These are phyloP conservation scores for Halocynthia aurantium DNA, from an alignment of 23 tunicate genomes.

Conservation along the genomic window DNA sequence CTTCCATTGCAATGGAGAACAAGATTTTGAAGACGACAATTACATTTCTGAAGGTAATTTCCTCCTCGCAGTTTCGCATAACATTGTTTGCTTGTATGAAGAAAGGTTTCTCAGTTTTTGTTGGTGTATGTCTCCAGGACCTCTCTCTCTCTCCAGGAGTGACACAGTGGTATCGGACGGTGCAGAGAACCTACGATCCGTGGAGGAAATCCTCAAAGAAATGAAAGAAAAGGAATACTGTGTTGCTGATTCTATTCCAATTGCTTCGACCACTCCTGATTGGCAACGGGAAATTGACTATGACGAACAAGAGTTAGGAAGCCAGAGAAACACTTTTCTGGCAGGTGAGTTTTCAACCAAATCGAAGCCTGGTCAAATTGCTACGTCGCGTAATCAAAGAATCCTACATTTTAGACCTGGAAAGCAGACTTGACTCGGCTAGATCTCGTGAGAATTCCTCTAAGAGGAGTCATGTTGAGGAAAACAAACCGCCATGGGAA, in stretches of 20 bases:
- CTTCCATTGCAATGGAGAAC: no score
- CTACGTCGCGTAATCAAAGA: no score
- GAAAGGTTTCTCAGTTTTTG: no score
- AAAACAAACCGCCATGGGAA: slow-evolving; percentile 54
- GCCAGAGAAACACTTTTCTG: background rate
- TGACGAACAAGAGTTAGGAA: slow-evolving; percentile 1
- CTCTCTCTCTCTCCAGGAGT: background rate
- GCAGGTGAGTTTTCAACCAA: no score
- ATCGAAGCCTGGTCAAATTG: no score
- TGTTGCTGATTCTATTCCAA: slow-evolving; percentile 6
- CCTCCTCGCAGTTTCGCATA: no score
- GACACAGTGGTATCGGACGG: background rate
- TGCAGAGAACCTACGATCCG: background rate
- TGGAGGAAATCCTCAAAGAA: slow-evolving; percentile 25
- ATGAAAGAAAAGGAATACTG: slow-evolving; percentile 27
- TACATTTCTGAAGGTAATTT: no score
- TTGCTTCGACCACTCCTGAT: background rate
- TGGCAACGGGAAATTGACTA: background rate
- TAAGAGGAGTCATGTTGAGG: slow-evolving; percentile 8
- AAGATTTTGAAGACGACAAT: background rate
- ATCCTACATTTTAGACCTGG: no score
- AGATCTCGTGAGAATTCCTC: background rate
- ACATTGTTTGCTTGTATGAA: no score
- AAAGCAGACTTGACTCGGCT: background rate
- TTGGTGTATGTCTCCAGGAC: background rate